phyloP scores from a whole-genome alignment of 2,797 vertebrate genomes.

The Cossypha heuglini region DNA sequence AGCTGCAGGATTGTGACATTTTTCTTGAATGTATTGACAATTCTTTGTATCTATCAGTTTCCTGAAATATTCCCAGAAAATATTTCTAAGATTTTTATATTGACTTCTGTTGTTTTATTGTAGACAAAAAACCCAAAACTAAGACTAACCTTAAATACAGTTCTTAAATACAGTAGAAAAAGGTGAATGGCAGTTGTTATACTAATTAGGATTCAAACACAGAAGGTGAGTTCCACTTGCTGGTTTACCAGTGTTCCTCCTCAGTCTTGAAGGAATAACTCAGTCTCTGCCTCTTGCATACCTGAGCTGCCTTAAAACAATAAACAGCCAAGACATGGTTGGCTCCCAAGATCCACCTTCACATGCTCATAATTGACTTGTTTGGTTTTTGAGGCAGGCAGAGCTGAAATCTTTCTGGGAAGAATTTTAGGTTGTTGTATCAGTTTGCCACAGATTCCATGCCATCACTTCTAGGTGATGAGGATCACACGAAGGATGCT shows the following conservation, averaged over 20 bases:
- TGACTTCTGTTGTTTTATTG: not conserved
- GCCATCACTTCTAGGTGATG: not conserved
- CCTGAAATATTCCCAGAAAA: constrained; percentile 10
- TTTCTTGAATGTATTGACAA: not conserved
- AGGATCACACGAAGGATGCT: not conserved
- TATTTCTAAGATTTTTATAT: constrained; percentile 14
- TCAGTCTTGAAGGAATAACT: not conserved
- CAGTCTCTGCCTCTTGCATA: not conserved
- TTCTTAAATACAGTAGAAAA: not conserved
- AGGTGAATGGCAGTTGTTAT: not conserved
- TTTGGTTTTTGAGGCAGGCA: not conserved
- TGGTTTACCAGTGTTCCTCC: not conserved
- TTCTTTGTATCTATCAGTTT: constrained; percentile 1
- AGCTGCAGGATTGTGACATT: not conserved
- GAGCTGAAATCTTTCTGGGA: not conserved
- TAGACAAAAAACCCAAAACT: not conserved
- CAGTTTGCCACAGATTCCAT: not conserved
- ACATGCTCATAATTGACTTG: not conserved
- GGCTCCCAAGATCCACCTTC: not conserved
- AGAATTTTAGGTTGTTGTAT: not conserved
- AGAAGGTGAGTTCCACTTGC: not conserved
- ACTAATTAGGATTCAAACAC: not conserved
- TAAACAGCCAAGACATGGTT: not conserved
- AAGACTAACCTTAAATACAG: not conserved
- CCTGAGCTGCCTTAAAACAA: not conserved